A percentile compares a stretch with the other conserved stretches of the same genome.
These are phyloP conservation scores for Zaprionus lachaisei DNA, from an alignment of 1,140 invertebrate genomes.

Conservation along the genomic window DNA sequence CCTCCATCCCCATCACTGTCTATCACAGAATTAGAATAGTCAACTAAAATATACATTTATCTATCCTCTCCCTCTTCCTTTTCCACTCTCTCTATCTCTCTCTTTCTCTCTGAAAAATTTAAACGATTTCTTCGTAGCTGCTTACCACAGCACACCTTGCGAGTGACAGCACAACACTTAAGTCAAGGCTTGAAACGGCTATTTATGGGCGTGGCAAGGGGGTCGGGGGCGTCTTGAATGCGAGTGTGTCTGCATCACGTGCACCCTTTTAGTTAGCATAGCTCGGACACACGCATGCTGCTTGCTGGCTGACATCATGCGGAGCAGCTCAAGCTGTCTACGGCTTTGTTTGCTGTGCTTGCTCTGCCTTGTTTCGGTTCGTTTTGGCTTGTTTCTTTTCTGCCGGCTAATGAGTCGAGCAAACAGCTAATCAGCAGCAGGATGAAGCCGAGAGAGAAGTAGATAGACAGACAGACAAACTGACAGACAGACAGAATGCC, in stretches of 20 bases:
- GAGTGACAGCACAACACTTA: conserved; percentile 5
- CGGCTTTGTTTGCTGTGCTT: not conserved
- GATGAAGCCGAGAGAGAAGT: not conserved
- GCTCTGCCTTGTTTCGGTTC: not conserved
- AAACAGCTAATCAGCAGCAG: conserved; percentile 42
- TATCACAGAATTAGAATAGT: not conserved
- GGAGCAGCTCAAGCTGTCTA: not conserved
- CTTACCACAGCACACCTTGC: conserved; percentile 11
- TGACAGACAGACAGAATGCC: not conserved
- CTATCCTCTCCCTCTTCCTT: not conserved
- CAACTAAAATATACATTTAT: too few relatives aligned
- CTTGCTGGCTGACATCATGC: conserved; percentile 33
- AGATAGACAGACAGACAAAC: not conserved
- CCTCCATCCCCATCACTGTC: not conserved
- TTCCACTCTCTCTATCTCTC: not conserved
- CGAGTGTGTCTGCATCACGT: conserved; percentile 57
- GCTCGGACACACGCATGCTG: conserved; percentile 44
- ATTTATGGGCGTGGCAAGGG: conserved; percentile 10
- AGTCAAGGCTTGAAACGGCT: conserved; percentile 39
- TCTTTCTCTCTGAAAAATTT: not conserved
- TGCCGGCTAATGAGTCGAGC: conserved; percentile 26
- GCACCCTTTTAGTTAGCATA: conserved; percentile 56
- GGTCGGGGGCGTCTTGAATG: not conserved
- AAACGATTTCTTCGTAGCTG: not conserved
- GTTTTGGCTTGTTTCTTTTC: not conserved